These are phyloP conservation scores for Frankliniella fusca DNA, from an alignment of 2,888 invertebrate species.

Conservation along the genomic window DNA sequence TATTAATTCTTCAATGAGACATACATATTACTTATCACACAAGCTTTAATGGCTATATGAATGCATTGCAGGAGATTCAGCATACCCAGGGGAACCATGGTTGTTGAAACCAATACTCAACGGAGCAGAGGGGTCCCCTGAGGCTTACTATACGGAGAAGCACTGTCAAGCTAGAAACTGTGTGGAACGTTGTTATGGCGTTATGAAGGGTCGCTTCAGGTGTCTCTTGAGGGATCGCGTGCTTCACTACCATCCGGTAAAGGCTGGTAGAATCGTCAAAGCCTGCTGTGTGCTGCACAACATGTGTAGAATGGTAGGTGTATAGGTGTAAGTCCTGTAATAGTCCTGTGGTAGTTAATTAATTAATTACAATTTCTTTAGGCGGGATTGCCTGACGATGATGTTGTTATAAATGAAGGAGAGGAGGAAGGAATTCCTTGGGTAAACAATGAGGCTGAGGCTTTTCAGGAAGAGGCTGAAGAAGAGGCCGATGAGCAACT, in stretches of 20 bases:
- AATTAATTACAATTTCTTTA: not conserved
- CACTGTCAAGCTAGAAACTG: not conserved
- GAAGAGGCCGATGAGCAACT: not conserved
- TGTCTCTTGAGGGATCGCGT: constrained; percentile 27
- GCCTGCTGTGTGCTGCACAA: constrained; percentile 21
- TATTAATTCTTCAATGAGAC: not conserved
- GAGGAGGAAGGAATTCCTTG: not conserved
- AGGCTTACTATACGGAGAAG: not conserved
- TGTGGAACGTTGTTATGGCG: constrained; percentile 26
- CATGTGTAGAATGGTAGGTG: not conserved
- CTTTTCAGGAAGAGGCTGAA: not conserved
- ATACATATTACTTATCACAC: not conserved
- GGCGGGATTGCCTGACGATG: not conserved
- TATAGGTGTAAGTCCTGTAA: not conserved
- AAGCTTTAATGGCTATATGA: not conserved
- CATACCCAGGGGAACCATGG: not conserved
- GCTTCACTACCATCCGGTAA: constrained; percentile 20
- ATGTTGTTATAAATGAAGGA: not conserved
- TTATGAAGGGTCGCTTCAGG: not conserved
- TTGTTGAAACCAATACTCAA: not conserved
- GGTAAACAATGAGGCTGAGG: not conserved
- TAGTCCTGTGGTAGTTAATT: not conserved
- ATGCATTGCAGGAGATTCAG: not conserved
- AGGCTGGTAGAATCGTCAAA: not conserved
- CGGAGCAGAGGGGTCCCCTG: not conserved